These are phyloP conservation scores for Typhlomys cinereus DNA, from an alignment of 2,113 vertebrate genomes.

Conservation along the genomic window DNA sequence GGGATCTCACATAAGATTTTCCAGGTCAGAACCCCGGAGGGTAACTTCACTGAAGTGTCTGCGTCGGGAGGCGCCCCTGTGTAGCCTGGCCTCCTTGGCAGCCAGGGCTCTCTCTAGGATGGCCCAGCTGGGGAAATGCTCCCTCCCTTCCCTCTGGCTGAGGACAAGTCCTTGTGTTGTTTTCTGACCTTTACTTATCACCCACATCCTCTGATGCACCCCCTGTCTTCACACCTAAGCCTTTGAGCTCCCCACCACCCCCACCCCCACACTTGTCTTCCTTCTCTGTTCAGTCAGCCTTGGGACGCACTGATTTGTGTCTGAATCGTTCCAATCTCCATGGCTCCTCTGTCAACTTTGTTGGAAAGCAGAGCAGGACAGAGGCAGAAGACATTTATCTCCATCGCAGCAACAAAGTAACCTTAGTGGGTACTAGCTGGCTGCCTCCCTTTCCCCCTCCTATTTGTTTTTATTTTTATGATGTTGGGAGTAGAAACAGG, in stretches of 20 bases:
- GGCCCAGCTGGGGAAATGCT: neutral
- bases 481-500: too few relatives aligned
- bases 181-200: neutral
- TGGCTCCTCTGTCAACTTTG: neutral
- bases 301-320: rapidly evolving
- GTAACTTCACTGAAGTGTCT: too few relatives aligned
- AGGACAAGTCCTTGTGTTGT: slow-evolving; percentile 6
- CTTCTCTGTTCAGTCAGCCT: too few relatives aligned
- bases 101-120: neutral
- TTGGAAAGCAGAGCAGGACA: neutral
- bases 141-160: neutral
- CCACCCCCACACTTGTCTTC: neutral
- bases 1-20: neutral
- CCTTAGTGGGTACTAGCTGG: neutral
- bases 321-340: rapidly evolving
- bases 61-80: neutral
- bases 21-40: neutral
- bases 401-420: neutral
- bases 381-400: neutral
- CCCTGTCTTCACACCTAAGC: neutral
- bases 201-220: neutral
- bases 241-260: neutral
- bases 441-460: neutral
- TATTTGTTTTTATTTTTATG: neutral
- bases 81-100: rapidly evolving